Evolutionary conservation across 2,113 vertebrate species (phyloP), one percentile per base, ranked within the genome.

Genomic region (Lanius ludovicianus): DNA sequence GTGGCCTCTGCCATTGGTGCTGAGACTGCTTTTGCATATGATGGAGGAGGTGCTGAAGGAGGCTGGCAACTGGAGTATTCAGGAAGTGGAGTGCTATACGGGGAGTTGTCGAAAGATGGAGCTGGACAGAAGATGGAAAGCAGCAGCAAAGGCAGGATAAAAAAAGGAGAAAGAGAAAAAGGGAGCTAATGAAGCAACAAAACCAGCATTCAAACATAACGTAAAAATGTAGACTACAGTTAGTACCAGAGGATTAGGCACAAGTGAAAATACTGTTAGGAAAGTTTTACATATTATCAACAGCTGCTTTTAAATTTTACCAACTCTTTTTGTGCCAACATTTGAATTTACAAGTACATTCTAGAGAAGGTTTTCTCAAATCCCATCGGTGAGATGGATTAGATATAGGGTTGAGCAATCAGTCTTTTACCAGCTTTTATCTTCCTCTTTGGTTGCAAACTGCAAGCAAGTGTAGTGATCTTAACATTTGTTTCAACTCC

Each of bases 51-150:
- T 95, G 98, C 97, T 91, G 97, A 97, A 98, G 89, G 98, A 98
- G 97, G 98, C 97, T 98, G 98, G 98, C 98, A 98, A 97, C 98
- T 98, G 98, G 98, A 94, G 98, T 98, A 98, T 84, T 99, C 99
- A 91, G 99, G 98, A 97, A 98, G 98, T 86, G 98, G 98, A 96
- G 98, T 98, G 74, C 96, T 98, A 98, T 98, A 99, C 95, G 98
- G 98, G 96, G 99, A 98, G 98, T 98, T 99, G 98, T 99, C 99
- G 90, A 99, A 99, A 97, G 99, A 98, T 98, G 98, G 95, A 98
- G 94, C 98, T 97, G 98, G 97, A 97, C 97, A 98, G 96, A 97
- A 97, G 97, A 98, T 96, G 97, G 95, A 91, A 97, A 98, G 98
- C 98, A 95, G 98, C 98, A 97, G 98, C 98, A 98, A 98, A 98